A percentile compares a stretch with the other conserved stretches of the same genome.
phyloP scores from a whole-genome alignment of 2,797 vertebrate species.

The Sylvia borin region DNA sequence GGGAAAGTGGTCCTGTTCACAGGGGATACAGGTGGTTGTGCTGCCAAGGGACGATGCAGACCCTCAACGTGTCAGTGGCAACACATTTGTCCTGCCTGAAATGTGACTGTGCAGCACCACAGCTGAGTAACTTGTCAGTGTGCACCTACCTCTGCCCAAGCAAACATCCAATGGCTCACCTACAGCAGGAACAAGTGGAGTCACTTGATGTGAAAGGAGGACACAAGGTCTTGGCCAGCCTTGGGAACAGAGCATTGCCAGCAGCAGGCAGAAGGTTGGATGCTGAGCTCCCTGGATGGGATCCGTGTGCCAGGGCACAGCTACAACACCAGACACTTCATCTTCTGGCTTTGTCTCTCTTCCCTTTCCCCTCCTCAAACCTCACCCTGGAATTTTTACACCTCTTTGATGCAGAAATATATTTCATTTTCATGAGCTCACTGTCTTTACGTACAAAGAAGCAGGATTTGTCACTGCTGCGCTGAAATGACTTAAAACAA shows the following conservation, averaged over 20 bases:
- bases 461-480: background rate
- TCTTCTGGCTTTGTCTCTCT: background rate
- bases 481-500: background rate
- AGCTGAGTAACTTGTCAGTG: accelerated
- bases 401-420: background rate
- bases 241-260: accelerated
- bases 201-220: background rate
- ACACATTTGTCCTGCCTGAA: background rate
- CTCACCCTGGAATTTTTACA: background rate
- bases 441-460: accelerated
- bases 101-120: accelerated
- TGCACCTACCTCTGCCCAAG: background rate
- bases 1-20: background rate
- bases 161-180: accelerated
- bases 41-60: background rate
- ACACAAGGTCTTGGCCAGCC: background rate
- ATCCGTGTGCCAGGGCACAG: accelerated
- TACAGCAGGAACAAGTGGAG: background rate
- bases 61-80: accelerated
- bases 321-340: accelerated
- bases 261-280: background rate
- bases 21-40: background rate
- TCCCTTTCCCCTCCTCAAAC: background rate
- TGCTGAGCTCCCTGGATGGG: accelerated
- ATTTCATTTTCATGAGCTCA: background rate